A percentile compares a stretch with the other conserved stretches of the same genome.
phyloP scores from a whole-genome alignment of 2,797 vertebrate species.

The Phoebastria nigripes region DNA sequence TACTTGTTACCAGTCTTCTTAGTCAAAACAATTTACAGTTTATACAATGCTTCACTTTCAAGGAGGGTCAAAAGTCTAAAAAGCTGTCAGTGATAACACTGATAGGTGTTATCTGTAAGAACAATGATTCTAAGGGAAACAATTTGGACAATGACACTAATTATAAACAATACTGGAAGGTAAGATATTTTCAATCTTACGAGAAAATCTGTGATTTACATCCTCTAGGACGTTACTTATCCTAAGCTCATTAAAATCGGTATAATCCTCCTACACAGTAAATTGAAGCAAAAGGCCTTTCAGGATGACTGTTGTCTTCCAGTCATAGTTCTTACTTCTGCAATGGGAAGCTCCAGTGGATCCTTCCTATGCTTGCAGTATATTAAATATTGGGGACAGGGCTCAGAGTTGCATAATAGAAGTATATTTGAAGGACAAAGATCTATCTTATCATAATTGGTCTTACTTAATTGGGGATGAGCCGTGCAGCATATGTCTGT shows the following conservation, averaged over 20 bases:
- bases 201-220: background rate
- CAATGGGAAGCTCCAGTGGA: background rate
- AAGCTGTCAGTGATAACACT: background rate
- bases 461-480: background rate
- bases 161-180: background rate
- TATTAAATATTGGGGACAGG: background rate
- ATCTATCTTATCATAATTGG: background rate
- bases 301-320: background rate
- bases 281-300: background rate
- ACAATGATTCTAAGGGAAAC: background rate
- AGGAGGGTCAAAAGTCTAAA: background rate
- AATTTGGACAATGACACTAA: background rate
- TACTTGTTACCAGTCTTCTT: background rate
- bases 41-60: background rate
- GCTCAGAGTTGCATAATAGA: background rate
- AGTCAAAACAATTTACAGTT: background rate
- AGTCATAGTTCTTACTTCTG: background rate
- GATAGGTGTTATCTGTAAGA: background rate
- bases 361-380: background rate
- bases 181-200: background rate
- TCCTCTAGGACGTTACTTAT: background rate
- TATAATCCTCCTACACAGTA: background rate
- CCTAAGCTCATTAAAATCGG: background rate
- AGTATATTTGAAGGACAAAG: background rate
- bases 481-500: background rate